Conservation (phyloP, 2,888 invertebrate genomes). For the Morpho achilles region DNA sequence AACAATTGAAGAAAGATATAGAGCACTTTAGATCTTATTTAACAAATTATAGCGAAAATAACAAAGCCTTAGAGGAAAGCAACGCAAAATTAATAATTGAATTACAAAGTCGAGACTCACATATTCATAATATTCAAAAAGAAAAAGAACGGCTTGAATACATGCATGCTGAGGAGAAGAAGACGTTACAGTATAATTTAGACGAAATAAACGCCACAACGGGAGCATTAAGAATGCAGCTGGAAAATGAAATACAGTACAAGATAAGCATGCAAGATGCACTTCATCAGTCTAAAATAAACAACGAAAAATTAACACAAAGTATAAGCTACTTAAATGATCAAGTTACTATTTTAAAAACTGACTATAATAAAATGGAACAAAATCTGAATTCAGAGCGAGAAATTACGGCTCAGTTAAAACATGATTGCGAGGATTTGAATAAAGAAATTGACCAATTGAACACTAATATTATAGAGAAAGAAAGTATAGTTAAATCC, state of each 20-base stretch:
- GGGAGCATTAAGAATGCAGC: slow-evolving; percentile 46
- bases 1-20: slow-evolving; percentile 42
- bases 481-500: slow-evolving; percentile 33
- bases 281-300: slow-evolving; percentile 25
- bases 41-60: slow-evolving; percentile 37
- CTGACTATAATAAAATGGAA: slow-evolving; percentile 7
- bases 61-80: slow-evolving; percentile 37
- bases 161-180: slow-evolving; percentile 39
- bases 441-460: slow-evolving; percentile 32
- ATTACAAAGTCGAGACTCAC: slow-evolving; percentile 38
- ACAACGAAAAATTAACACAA: slow-evolving; percentile 13
- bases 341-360: slow-evolving; percentile 11
- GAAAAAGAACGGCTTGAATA: slow-evolving; percentile 42
- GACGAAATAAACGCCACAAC: slow-evolving; percentile 49
- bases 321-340: slow-evolving; percentile 15
- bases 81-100: slow-evolving; percentile 42
- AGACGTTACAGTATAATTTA: slow-evolving; percentile 40
- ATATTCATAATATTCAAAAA: slow-evolving; percentile 39
- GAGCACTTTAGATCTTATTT: slow-evolving; percentile 38
- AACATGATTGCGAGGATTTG: slow-evolving; percentile 29
- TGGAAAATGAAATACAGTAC: slow-evolving; percentile 51
- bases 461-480: slow-evolving; percentile 30
- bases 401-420: slow-evolving; percentile 28
- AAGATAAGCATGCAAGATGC: slow-evolving; percentile 47
- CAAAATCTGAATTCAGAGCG: slow-evolving; percentile 30